phyloP scores from a whole-genome alignment of 2,113 vertebrate species.

The Origma solitaria region DNA sequence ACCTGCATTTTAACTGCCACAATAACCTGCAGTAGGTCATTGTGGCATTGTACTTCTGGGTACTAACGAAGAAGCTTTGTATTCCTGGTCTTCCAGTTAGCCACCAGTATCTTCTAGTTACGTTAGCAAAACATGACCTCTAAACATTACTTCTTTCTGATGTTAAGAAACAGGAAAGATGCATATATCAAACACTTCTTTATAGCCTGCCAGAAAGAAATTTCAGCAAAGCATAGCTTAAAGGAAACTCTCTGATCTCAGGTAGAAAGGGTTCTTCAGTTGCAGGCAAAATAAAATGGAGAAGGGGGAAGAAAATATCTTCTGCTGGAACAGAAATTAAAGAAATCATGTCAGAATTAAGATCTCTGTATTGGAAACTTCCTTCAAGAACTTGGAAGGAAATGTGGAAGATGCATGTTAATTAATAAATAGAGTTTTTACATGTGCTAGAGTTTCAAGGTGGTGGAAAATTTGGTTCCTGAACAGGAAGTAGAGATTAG shows the following conservation, averaged over 20 bases:
- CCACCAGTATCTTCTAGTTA: background rate
- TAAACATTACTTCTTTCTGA: background rate
- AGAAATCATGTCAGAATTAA: background rate
- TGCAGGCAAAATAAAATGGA: background rate
- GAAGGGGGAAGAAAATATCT: background rate
- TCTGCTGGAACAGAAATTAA: constrained; percentile 25
- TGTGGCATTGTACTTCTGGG: background rate
- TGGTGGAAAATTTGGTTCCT: background rate
- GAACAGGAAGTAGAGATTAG: background rate
- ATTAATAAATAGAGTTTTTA: background rate
- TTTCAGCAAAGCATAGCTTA: constrained; percentile 12
- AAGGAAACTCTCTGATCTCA: constrained; percentile 25
- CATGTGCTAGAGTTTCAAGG: background rate
- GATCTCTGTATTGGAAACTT: background rate
- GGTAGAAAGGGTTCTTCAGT: constrained; percentile 22
- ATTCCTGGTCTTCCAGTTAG: background rate
- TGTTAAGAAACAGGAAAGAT: background rate
- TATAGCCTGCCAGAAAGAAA: constrained; percentile 13
- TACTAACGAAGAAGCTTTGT: background rate
- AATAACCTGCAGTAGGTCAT: background rate
- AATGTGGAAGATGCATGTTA: background rate
- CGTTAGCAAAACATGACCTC: background rate
- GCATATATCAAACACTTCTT: background rate
- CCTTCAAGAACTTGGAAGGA: constrained; percentile 31
- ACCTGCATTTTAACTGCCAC: background rate